Conservation (phyloP, 2,113 vertebrate genomes). For the Nothocercus julius region DNA sequence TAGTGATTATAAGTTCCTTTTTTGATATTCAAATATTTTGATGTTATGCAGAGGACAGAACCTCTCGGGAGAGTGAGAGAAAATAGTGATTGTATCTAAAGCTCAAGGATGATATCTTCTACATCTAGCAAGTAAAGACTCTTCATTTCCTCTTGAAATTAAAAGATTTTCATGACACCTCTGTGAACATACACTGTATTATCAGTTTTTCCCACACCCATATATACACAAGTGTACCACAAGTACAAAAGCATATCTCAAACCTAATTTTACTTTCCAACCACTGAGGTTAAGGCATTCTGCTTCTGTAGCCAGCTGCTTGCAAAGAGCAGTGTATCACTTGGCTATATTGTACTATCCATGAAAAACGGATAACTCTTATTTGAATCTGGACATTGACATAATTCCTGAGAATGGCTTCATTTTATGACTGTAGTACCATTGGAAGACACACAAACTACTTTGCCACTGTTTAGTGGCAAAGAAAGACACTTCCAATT, state of each 20-base stretch:
- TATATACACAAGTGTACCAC: rapidly evolving
- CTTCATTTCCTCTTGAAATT: not conserved
- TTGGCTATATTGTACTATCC: not conserved
- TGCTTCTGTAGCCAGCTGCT: not conserved
- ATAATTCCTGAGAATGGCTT: not conserved
- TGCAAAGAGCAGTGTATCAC: not conserved
- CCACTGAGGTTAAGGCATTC: not conserved
- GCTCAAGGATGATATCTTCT: not conserved
- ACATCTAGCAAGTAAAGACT: not conserved
- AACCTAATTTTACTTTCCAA: not conserved
- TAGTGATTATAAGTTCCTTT: not conserved
- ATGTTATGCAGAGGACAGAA: not conserved
- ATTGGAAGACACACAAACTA: not conserved
- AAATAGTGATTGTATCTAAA: not conserved
- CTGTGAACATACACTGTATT: not conserved
- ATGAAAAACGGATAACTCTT: not conserved
- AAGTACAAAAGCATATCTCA: not conserved
- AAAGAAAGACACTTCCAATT: not conserved
- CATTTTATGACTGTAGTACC: not conserved
- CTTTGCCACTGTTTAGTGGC: not conserved
- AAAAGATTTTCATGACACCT: not conserved
- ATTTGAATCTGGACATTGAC: not conserved
- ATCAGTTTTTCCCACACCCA: not conserved
- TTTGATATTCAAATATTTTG: not conserved
- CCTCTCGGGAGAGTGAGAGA: not conserved